phyloP scores from a whole-genome alignment of 2,888 invertebrate species.

The Leptothorax acervorum region DNA sequence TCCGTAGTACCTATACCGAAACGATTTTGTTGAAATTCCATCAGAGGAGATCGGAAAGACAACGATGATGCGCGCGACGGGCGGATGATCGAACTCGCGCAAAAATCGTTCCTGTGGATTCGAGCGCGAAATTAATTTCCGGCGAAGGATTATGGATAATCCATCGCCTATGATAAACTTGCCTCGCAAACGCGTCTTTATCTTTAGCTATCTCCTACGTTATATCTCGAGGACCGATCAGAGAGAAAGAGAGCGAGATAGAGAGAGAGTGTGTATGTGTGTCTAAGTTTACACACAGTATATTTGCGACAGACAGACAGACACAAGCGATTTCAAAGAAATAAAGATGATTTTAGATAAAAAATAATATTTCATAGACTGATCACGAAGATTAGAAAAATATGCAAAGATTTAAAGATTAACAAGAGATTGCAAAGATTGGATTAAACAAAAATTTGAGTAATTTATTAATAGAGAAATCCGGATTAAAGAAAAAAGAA shows the following conservation, averaged over 20 bases:
- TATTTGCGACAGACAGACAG: slow-evolving; percentile 2
- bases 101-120: slow-evolving; percentile 62
- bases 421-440: not conserved
- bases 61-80: slow-evolving; percentile 37
- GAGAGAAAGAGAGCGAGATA: not conserved
- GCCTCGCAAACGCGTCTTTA: slow-evolving; percentile 39
- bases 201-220: slow-evolving; percentile 6
- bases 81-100: slow-evolving; percentile 50
- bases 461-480: slow-evolving; percentile 17
- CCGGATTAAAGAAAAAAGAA: not conserved
- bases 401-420: not conserved
- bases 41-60: slow-evolving; percentile 40
- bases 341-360: not conserved
- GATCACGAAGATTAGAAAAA: not conserved
- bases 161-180: slow-evolving; percentile 63
- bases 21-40: slow-evolving; percentile 51
- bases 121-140: slow-evolving; percentile 71
- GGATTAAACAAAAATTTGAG: not conserved
- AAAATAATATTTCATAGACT: not conserved
- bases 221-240: slow-evolving; percentile 27
- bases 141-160: slow-evolving; percentile 60
- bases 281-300: slow-evolving; percentile 6
- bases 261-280: not conserved
- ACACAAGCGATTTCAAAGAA: not conserved
- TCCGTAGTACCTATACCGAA: slow-evolving; percentile 11